phyloP scores from a whole-genome alignment of 1,140 invertebrate species.

The Drosophila baimaii region DNA sequence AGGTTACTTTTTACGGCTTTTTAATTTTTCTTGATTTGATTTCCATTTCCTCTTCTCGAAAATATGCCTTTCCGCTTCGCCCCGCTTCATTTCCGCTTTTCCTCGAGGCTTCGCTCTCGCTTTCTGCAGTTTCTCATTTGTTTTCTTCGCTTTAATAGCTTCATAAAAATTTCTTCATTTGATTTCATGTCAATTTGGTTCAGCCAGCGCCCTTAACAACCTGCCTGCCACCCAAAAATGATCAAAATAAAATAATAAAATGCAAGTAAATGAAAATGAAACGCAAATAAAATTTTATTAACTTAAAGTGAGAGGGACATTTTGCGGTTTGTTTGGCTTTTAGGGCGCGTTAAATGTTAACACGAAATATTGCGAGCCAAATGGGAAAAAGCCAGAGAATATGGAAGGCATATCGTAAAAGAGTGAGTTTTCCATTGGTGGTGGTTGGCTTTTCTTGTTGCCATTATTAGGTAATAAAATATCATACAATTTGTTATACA shows the following conservation, averaged over 20 bases:
- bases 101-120: not conserved
- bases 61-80: conserved; percentile 34
- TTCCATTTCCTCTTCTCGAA: conserved; percentile 34
- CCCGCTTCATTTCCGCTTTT: not conserved
- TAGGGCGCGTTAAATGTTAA: conserved; percentile 71
- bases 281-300: conserved; percentile 78
- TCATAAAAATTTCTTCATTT: conserved; percentile 69
- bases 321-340: conserved; percentile 22
- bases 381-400: conserved; percentile 5
- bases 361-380: conserved; percentile 58
- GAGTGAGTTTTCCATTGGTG: not conserved
- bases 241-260: conserved; percentile 78
- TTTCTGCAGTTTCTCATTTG: conserved; percentile 36
- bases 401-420: conserved; percentile 12
- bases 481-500: conserved; percentile 4
- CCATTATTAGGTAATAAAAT: conserved; percentile 15
- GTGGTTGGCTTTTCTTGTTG: not conserved
- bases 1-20: conserved; percentile 38
- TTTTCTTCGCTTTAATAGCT: conserved; percentile 54
- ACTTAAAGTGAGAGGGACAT: conserved; percentile 35
- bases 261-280: conserved; percentile 75
- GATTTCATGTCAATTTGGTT: conserved; percentile 73
- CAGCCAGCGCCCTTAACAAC: conserved; percentile 2
- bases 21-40: conserved; percentile 55
- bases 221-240: conserved; percentile 32